Evolutionary conservation across 2,797 vertebrate species (phyloP), one percentile per base, ranked within the genome.

Genomic region (Crocodylus rhombifer): DNA sequence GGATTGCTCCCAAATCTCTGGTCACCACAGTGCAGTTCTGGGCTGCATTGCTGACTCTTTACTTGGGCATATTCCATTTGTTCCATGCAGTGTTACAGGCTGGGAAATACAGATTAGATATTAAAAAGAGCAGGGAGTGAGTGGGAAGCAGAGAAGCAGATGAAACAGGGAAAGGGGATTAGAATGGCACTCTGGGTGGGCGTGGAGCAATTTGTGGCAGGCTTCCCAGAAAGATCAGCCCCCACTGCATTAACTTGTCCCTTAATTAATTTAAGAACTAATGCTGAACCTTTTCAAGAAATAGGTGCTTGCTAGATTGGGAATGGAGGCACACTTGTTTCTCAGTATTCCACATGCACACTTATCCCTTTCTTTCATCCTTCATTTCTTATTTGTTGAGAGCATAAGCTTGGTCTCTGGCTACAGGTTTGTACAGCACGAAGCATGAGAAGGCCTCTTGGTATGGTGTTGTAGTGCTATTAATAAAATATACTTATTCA

Each of bases 1-100:
- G 16, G 67, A 26, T 71, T 87, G 65, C 14, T 67, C 69, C 20
- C 0, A 0, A 71, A 65, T 63, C 42, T 5, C 4, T 0, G 1
- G 9, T 4, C 75, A 56, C 62, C 77, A 69, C 69, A 64, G 23
- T 13, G 73, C 69, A 82, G 61, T 1, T 58, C 55, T 71, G 30
- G 18, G 56, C 23, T 36, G 42, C 4, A 0, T 64, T 62, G 65
- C 61, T 83, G 75, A 4, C 17, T 80, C 90, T 87, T 85, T 80
- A n/a, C 61, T 51, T 18, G 55, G 69, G 85, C 55, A 56, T 80
- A 51, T 73, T 90, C 56, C 62, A 30, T 88, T 91, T 90, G 86
- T 60, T 88, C 73, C 57, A 80, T 0, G 0, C 58, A 61, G 2
- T 60, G 25, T 33, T 90, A 85, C 87, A 84, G 80, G 90, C 69